Evolutionary conservation across 2,113 vertebrate genomes (phyloP), one percentile per base, ranked within the genome.

Genomic region (Epinephelus moara): DNA sequence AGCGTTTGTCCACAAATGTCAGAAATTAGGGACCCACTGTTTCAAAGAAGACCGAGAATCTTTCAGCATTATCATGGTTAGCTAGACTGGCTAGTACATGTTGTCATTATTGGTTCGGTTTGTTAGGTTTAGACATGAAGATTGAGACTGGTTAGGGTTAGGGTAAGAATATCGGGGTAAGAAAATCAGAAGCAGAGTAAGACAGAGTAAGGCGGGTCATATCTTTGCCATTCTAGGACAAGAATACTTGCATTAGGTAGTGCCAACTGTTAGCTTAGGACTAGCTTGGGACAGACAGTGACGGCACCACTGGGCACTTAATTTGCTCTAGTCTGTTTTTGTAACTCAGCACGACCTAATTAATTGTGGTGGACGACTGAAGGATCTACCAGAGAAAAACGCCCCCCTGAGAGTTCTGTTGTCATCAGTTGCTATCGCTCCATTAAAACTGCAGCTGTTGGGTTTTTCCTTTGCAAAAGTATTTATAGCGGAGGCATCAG

Each of bases 401-500:
- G 1, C 21, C 7, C 55, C 30, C 67, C 42, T 18, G 49, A 64
- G 74, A 81, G 37, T 67, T 60, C 3, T 6, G 17, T 45, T 45
- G 19, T 56, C 50, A 45, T 27, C 19, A 3, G 66, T 64, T 77
- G 53, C 68, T 0, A 50, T 73, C 55, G 3, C 78, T 66, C 10
- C 61, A 60, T 23, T 19, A 12, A 78, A 64, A 40, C 25, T 64
- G 61, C 62, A 50, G 62, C 18, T 0, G 55, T 19, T 55, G 80
- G 67, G 62, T 47, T 69, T 86, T 63, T 69, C 80, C 53, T 10
- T 49, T 4, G 27, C 15, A 18, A 10, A 13, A 52, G 74, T 86
- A 75, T 82, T 85, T 76, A 80, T 53, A 84, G 49, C 50, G 17
- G 69, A 70, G 50, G 23, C 10, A 23, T 53, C 70, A 61, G 64